Evolutionary conservation across 2,888 invertebrate species (phyloP).

Genomic region (Bellardia bayeri): DNA sequence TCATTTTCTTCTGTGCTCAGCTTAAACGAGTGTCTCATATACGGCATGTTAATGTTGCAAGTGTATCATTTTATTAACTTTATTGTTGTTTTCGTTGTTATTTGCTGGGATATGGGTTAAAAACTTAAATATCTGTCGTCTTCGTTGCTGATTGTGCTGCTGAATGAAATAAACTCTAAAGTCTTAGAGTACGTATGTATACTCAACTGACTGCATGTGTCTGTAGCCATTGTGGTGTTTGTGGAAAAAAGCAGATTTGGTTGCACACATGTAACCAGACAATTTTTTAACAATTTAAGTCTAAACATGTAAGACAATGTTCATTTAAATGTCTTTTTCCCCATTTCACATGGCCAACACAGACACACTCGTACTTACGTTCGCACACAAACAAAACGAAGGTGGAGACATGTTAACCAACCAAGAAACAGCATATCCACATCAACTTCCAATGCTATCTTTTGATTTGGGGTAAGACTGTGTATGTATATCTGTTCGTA

Average conservation of each 20-base stretch:
- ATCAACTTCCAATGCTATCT: constrained; percentile 11
- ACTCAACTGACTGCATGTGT: background rate
- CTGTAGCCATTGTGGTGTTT: constrained; percentile 39
- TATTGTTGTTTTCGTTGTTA: constrained; percentile 54
- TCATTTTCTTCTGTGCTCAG: constrained; percentile 31
- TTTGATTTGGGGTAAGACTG: constrained; percentile 9
- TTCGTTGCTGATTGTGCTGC: constrained; percentile 43
- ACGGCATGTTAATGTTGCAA: constrained; percentile 50
- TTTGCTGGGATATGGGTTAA: constrained; percentile 68
- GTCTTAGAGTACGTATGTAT: constrained; percentile 16
- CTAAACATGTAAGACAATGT: constrained; percentile 73
- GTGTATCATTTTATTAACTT: constrained; percentile 55
- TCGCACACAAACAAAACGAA: constrained; percentile 45
- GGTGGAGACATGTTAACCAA: constrained; percentile 74
- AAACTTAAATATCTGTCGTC: constrained; percentile 63
- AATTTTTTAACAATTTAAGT: constrained; percentile 69
- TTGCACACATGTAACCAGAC: constrained; percentile 70
- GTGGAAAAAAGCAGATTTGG: constrained; percentile 56
- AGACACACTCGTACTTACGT: background rate
- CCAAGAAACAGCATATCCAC: constrained; percentile 52
- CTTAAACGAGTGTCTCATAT: constrained; percentile 14
- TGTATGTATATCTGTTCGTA: background rate
- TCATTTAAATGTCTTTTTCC: constrained; percentile 57
- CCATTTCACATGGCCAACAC: constrained; percentile 41
- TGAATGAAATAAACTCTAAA: constrained; percentile 54